A percentile compares a stretch with the other conserved stretches of the same genome.
phyloP scores from a whole-genome alignment of 1,140 invertebrate genomes.

The Aporrectodea caliginosa region DNA sequence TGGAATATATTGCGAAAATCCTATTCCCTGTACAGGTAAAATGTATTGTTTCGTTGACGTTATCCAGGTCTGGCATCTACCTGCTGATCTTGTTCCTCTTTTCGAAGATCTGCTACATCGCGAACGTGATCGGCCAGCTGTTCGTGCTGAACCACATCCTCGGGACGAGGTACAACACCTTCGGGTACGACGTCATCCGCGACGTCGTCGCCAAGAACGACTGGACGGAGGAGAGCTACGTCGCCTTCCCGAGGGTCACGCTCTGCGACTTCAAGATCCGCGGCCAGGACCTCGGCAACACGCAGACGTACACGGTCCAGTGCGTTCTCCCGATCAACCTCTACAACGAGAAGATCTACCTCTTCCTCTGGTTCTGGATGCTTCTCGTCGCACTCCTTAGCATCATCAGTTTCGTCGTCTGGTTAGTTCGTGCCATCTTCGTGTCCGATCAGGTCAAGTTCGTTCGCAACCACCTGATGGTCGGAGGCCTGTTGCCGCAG shows the following conservation, averaged over 20 bases:
- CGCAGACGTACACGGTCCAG: slow-evolving; percentile 51
- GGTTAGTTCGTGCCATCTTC: slow-evolving; percentile 17
- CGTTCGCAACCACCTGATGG: slow-evolving; percentile 25
- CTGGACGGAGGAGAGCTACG: slow-evolving; percentile 46
- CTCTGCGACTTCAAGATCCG: slow-evolving; percentile 60
- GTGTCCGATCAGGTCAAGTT: slow-evolving; percentile 12
- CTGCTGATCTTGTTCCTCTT: slow-evolving; percentile 55
- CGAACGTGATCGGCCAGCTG: slow-evolving; percentile 36
- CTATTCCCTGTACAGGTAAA: too few relatives aligned
- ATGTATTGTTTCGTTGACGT: background rate
- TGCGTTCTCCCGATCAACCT: too few relatives aligned
- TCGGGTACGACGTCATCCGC: slow-evolving; percentile 56
- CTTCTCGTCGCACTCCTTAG: slow-evolving; percentile 37
- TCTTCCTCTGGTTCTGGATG: too few relatives aligned
- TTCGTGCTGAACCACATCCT: slow-evolving; percentile 57
- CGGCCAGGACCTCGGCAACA: slow-evolving; percentile 51
- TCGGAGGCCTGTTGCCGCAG: background rate
- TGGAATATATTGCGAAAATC: too few relatives aligned
- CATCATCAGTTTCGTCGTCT: slow-evolving; percentile 25
- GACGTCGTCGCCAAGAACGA: slow-evolving; percentile 48
- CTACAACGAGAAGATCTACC: too few relatives aligned
- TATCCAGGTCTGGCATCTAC: slow-evolving; percentile 50
- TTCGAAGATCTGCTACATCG: slow-evolving; percentile 34
- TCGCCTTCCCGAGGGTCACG: slow-evolving; percentile 58
- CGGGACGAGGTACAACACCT: slow-evolving; percentile 58